Evolutionary conservation across 1,140 invertebrate genomes (phyloP), one percentile per base, ranked within the genome.

Genomic region (Drosophila nigromelanica): DNA sequence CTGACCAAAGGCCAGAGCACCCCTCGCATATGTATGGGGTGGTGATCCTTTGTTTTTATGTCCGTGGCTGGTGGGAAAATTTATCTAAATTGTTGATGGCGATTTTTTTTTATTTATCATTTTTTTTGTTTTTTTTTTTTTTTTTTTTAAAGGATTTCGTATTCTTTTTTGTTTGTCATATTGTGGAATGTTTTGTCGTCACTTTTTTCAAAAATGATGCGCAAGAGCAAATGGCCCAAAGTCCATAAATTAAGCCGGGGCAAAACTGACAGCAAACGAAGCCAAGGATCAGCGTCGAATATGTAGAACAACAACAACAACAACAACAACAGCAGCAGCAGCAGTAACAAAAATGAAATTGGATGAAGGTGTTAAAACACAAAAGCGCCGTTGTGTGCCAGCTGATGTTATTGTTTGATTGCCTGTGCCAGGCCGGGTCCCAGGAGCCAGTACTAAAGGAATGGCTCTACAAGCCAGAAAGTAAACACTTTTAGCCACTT

Each of bases 311-410:
- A 71, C 64, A 73, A 72, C 64, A 55, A 52, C 52, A 33, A 27
- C 18, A 63, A 33, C 33, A 42, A 18, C 8, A 52, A 35, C 18
- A 18, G 18, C 18, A 18, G 18, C 18, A 18, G 18, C 18, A 42
- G 15, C 39, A 40, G 10, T 11, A 35, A 18, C 8, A 52, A 35
- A 52, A 35, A 18, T 39, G 73, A 80, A 91, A 91, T 91, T 91
- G 90, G 90, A 91, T 91, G 90, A 91, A 91, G 90, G 90, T 91
- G 90, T 91, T 91, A 91, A 89, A 81, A 90, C 66, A 86, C 80
- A 87, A 86, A 64, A 73, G 67, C 21, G 51, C 60, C 71, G 67
- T 82, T 79, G 71, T 78, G 47, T 64, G 58, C 47, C 58, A 47
- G 40, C 33, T 42, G 21, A 35, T 35, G 37, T 33, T 33, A 30